Conservation (phyloP, 2,888 invertebrate species). For the Diaperis boleti region DNA sequence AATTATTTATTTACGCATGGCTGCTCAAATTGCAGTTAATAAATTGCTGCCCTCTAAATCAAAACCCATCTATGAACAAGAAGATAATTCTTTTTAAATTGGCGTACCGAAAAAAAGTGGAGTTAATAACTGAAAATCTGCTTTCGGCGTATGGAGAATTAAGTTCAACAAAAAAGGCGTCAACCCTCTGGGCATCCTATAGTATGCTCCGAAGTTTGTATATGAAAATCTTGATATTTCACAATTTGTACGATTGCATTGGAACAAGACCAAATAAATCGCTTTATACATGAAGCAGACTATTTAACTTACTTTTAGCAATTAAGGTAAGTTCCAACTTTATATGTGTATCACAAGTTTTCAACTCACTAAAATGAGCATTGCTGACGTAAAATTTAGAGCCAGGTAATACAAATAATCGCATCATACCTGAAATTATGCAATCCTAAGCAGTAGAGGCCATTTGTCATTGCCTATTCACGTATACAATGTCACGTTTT, state of each 20-base stretch:
- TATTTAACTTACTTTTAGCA: neutral
- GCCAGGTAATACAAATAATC: constrained; percentile 37
- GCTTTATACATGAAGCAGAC: too few species aligned
- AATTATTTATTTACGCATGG: too few species aligned
- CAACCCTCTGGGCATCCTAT: neutral
- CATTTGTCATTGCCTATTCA: too few species aligned
- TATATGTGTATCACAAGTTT: neutral
- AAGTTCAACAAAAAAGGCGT: neutral
- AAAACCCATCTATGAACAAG: constrained; percentile 4
- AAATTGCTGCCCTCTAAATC: constrained; percentile 13
- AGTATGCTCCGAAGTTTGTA: neutral
- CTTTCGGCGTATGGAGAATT: neutral
- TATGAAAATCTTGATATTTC: neutral
- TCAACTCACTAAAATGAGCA: neutral
- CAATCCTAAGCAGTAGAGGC: constrained; percentile 44
- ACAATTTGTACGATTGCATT: neutral
- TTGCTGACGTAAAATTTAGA: constrained; percentile 37
- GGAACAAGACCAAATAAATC: neutral
- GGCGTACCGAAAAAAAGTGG: neutral
- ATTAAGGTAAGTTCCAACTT: neutral
- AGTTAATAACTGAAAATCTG: neutral
- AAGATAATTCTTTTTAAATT: neutral
- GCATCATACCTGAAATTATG: constrained; percentile 30
- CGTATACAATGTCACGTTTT: too few species aligned
- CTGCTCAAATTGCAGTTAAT: too few species aligned